Base-by-base conservation (phyloP, 2,888 invertebrate species). In the Limnephilus auricula region DNA sequence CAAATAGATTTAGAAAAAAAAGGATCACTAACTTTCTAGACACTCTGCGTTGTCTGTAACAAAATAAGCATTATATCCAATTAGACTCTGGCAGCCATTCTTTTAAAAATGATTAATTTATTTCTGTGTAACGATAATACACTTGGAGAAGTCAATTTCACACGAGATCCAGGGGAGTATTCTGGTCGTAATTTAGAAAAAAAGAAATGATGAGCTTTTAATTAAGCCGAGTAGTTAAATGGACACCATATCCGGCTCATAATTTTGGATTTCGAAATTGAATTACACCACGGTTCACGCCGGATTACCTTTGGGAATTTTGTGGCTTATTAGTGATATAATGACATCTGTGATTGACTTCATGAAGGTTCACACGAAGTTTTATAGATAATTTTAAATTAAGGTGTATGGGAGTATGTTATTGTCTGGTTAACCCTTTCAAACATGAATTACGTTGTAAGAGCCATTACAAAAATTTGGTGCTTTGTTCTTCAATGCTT, bases 11-110 rank as follows among this genome's bases (percentile, higher is more conserved):
- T 0, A 12, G 12, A 40, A 10, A 65, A 1, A 45, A 50, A 65
- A 65, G 25, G 25, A 65, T 65, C 5, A 80, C 32, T 31, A 80
- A 80, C 80, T 80, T 80, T 80, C 1, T 4, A 9, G 18, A 6
- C 80, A 83, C 65, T n/a, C 65, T 25, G 84, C 90, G 65, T 83
- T 84, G 34, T 83, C 83, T 34, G 65, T 65, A 80, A 84, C 82
- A 90, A 80, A 90, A 90, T 83, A 83, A 50, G 83, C 83, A 89
- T 80, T 80, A 90, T 80, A 90, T 83, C 90, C 90, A 90, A 90
- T 83, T 90, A 90, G 84, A 50, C 37, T 45, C 45, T 89, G 89
- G 80, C 89, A 80, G 89, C 79, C 80, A 89, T 89, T 89, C 89
- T 89, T 40, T 90, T 30, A 84, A 25, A 83, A 90, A 90, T 90